Conservation (phyloP, 2,888 invertebrate species). For the Clanis bilineata region DNA sequence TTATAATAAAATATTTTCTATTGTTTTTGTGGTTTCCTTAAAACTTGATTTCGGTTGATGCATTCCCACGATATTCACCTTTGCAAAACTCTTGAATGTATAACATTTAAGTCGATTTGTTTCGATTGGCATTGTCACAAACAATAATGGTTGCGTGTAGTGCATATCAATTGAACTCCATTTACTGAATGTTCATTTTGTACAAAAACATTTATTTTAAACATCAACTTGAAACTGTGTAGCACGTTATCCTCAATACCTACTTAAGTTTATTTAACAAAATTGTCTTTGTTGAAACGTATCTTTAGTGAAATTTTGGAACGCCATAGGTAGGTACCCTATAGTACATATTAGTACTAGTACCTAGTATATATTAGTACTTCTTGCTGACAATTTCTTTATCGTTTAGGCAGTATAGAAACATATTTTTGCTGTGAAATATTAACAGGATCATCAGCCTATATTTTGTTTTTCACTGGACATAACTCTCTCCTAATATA, state of each 20-base stretch:
- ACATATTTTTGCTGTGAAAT: too few species aligned
- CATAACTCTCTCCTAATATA: too few species aligned
- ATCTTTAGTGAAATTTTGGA: neutral
- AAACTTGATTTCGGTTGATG: neutral
- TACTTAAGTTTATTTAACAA: neutral
- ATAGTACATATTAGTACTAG: neutral
- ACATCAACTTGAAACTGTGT: neutral
- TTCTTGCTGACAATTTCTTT: too few species aligned
- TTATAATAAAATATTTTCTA: neutral
- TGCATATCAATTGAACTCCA: slow-evolving; percentile 1
- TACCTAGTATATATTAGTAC: too few species aligned
- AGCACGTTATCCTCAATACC: neutral
- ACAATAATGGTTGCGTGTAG: neutral
- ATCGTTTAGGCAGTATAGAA: too few species aligned
- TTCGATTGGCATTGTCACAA: neutral
- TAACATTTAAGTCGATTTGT: neutral
- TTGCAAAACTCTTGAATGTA: neutral
- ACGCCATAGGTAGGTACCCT: too few species aligned
- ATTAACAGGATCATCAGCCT: too few species aligned
- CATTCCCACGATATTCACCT: neutral
- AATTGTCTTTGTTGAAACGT: neutral
- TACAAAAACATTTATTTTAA: neutral
- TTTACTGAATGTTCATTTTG: neutral
- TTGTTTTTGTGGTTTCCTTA: slow-evolving; percentile 1
- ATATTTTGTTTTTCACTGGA: too few species aligned